A percentile compares a stretch with the other conserved stretches of the same genome.
These are phyloP conservation scores for Diorhabda carinulata DNA, from an alignment of 1,140 invertebrate genomes.

Conservation along the genomic window DNA sequence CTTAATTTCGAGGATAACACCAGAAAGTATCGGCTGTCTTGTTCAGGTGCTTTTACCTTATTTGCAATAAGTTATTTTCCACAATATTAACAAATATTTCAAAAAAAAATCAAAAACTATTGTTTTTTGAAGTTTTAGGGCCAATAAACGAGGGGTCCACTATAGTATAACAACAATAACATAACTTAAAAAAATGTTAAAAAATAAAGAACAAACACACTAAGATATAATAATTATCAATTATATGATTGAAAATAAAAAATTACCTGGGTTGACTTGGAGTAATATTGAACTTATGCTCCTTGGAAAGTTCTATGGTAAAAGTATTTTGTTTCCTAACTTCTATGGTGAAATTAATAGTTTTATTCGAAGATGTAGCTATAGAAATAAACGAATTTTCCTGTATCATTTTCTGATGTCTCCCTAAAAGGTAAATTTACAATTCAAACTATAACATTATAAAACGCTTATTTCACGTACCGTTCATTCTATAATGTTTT, in stretches of 20 bases:
- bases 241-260: neutral
- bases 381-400: slow-evolving; percentile 56
- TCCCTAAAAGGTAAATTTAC: neutral
- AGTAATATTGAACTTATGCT: slow-evolving; percentile 46
- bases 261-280: slow-evolving; percentile 50
- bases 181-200: too few relatives aligned
- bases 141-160: too few relatives aligned
- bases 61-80: too few relatives aligned
- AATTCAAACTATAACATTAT: slow-evolving; percentile 4
- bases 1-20: too few relatives aligned
- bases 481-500: slow-evolving; percentile 35
- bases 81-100: too few relatives aligned
- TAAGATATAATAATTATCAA: too few relatives aligned
- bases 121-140: too few relatives aligned
- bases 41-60: too few relatives aligned
- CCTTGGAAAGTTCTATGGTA: slow-evolving; percentile 50
- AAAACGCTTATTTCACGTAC: slow-evolving; percentile 36
- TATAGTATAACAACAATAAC: too few relatives aligned
- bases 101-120: too few relatives aligned
- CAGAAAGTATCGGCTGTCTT: too few relatives aligned
- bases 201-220: too few relatives aligned
- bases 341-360: slow-evolving; percentile 52
- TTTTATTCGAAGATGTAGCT: slow-evolving; percentile 54
- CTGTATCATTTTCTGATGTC: slow-evolving; percentile 10
- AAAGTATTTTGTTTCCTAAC: slow-evolving; percentile 57